phyloP scores from a whole-genome alignment of 1,140 invertebrate species.

The Heliothis virescens region DNA sequence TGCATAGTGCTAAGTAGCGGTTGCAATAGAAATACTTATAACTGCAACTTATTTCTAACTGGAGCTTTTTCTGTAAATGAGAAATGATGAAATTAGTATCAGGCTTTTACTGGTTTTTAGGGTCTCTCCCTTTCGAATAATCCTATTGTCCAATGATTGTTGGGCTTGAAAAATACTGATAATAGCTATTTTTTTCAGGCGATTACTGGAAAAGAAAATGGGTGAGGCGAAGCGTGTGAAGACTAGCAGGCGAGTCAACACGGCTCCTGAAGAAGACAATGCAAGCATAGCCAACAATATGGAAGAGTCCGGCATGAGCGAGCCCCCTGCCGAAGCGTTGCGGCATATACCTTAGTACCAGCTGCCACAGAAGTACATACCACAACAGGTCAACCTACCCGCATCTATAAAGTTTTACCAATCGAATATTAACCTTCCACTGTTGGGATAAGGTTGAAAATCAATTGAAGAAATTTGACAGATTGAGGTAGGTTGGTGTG shows the following conservation, averaged over 20 bases:
- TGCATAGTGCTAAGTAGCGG: neutral
- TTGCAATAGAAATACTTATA: neutral
- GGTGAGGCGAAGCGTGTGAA: slow-evolving; percentile 70
- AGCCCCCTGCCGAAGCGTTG: slow-evolving; percentile 67
- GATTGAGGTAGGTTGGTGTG: too few species aligned
- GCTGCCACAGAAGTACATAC: neutral
- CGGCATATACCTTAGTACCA: slow-evolving; percentile 63
- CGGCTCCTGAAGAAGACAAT: slow-evolving; percentile 60
- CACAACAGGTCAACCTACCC: too few species aligned
- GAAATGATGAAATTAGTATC: too few species aligned
- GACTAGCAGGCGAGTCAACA: slow-evolving; percentile 59
- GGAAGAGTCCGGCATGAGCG: slow-evolving; percentile 68
- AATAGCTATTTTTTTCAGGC: slow-evolving; percentile 60
- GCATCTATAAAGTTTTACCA: too few species aligned
- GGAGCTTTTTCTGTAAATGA: too few species aligned
- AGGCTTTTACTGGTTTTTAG: too few species aligned
- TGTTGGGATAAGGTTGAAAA: too few species aligned
- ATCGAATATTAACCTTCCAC: too few species aligned
- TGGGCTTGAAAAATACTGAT: neutral
- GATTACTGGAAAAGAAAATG: slow-evolving; percentile 72
- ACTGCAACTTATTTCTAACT: too few species aligned
- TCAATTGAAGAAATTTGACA: too few species aligned
- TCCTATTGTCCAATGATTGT: too few species aligned
- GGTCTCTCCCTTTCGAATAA: too few species aligned
- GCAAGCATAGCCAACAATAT: slow-evolving; percentile 75